Percentiles rank a stretch among this genome's conserved stretches.
These are phyloP conservation scores for Meiosimyza platycephala DNA, from an alignment of 2,888 invertebrate species.

Conservation along the genomic window DNA sequence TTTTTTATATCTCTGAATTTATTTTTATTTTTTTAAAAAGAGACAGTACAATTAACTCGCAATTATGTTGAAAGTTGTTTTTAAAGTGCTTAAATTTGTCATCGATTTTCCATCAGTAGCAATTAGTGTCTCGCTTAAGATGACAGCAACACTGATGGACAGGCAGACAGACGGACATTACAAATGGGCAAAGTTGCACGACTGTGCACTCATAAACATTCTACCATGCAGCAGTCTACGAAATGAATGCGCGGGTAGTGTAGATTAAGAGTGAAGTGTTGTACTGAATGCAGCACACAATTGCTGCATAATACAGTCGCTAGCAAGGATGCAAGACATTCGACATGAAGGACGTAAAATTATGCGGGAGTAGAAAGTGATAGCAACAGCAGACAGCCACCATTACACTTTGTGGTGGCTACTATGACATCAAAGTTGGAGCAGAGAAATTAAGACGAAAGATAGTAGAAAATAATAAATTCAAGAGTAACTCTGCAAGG, in stretches of 20 bases:
- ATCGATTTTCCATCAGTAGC: slow-evolving; percentile 24
- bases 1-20: neutral
- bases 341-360: no score
- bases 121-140: slow-evolving; percentile 25
- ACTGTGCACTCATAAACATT: neutral
- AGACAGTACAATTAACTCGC: neutral
- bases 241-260: neutral
- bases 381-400: no score
- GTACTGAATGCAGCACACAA: no score
- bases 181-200: neutral
- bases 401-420: no score
- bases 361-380: no score
- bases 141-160: slow-evolving; percentile 18
- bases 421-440: no score
- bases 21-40: neutral
- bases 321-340: no score
- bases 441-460: no score
- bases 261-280: no score
- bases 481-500: no score
- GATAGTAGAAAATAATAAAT: no score
- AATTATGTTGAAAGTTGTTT: slow-evolving; percentile 18
- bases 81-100: slow-evolving; percentile 21
- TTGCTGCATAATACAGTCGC: no score
- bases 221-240: neutral
- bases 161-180: neutral